Conservation (phyloP, 2,113 vertebrate species). For the Platysternon megacephalum region DNA sequence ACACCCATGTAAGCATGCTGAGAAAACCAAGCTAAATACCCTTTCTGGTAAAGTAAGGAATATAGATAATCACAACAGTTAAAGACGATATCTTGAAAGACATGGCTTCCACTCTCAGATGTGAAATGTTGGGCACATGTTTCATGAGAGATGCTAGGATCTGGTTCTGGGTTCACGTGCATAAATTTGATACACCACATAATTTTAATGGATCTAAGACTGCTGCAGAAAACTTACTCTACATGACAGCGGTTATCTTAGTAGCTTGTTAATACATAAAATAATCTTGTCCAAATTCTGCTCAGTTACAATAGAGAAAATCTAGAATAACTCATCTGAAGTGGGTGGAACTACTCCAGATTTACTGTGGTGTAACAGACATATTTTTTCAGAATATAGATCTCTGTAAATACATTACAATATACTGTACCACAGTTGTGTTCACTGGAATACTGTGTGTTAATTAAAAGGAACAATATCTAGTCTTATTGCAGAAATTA, state of each 20-base stretch:
- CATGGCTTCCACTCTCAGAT: neutral
- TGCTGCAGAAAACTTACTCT: neutral
- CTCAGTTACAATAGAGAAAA: neutral
- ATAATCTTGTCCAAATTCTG: neutral
- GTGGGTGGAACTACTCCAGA: neutral
- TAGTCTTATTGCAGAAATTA: neutral
- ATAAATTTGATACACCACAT: neutral
- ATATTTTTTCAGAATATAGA: neutral
- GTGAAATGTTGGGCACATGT: neutral
- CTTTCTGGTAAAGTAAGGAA: neutral
- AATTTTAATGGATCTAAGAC: neutral
- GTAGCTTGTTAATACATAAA: neutral
- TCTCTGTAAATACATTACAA: neutral
- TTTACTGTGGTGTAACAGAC: neutral
- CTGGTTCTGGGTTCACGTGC: neutral
- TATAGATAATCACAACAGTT: accelerated
- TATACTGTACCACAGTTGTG: neutral
- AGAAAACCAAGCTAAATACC: neutral
- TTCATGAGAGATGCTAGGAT: neutral
- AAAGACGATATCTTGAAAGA: neutral
- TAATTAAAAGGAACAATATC: neutral
- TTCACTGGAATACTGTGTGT: neutral
- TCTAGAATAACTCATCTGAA: neutral
- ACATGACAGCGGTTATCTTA: neutral
- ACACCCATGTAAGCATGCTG: neutral